A percentile compares a stretch with the other conserved stretches of the same genome.
phyloP scores from a whole-genome alignment of 2,888 invertebrate genomes.

The Ormyrus rosae region DNA sequence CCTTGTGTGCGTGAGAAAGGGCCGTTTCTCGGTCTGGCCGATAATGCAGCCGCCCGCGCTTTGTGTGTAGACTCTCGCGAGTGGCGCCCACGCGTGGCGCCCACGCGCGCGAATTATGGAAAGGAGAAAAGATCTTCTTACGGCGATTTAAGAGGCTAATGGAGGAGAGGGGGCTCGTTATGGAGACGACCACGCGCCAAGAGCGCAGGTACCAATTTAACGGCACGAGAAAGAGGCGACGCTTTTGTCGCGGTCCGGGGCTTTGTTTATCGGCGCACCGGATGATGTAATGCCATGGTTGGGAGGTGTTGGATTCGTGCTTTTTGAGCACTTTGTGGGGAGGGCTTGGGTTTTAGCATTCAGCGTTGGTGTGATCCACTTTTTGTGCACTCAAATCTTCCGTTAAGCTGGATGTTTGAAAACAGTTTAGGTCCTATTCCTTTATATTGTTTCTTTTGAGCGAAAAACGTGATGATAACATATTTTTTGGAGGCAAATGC shows the following conservation, averaged over 20 bases:
- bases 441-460: no score
- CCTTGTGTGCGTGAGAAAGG: slow-evolving; percentile 44
- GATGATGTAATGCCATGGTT: no score
- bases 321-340: no score
- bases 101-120: slow-evolving; percentile 59
- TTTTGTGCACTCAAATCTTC: no score
- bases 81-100: slow-evolving; percentile 74
- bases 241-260: background rate
- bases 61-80: slow-evolving; percentile 6
- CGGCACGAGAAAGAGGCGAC: no score
- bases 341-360: no score
- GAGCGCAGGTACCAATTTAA: slow-evolving; percentile 37
- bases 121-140: slow-evolving; percentile 25
- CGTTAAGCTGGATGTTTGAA: no score
- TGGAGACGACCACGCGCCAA: slow-evolving; percentile 26
- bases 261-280: background rate
- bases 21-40: slow-evolving; percentile 29
- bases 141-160: slow-evolving; percentile 40
- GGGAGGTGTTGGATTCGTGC: no score
- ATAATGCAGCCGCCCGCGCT: slow-evolving; percentile 37
- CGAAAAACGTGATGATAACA: no score
- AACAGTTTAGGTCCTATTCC: no score
- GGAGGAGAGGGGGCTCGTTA: slow-evolving; percentile 35
- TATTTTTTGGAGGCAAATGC: no score
- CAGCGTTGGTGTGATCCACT: no score